phyloP scores from a whole-genome alignment of 2,797 vertebrate genomes.

The Vireo griseus region DNA sequence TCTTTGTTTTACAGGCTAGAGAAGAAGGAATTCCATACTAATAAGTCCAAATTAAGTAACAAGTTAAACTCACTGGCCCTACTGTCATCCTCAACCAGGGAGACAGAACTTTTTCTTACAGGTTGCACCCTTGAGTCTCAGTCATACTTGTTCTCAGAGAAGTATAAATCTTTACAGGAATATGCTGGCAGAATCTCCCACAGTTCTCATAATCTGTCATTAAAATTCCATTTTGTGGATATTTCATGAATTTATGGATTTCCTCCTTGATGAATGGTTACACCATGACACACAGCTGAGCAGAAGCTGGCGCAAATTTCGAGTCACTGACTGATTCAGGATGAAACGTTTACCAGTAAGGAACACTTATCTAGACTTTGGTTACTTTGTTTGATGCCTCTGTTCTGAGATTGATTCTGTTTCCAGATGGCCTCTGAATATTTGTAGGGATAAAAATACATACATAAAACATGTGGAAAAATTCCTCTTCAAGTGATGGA shows the following conservation, averaged over 20 bases:
- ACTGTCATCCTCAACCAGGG: not conserved
- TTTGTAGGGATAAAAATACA: not conserved
- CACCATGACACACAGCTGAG: not conserved
- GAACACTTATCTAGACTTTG: not conserved
- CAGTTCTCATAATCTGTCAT: not conserved
- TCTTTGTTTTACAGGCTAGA: not conserved
- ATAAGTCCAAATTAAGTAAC: not conserved
- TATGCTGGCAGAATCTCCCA: not conserved
- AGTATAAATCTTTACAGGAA: not conserved
- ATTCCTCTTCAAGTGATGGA: not conserved
- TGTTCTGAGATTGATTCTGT: not conserved
- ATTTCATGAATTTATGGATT: not conserved
- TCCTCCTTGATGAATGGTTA: not conserved
- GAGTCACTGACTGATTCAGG: not conserved
- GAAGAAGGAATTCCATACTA: not conserved
- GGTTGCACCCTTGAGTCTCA: not conserved
- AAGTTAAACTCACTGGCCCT: not conserved
- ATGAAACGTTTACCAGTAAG: not conserved
- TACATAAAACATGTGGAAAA: not conserved
- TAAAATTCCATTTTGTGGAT: not conserved
- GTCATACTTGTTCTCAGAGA: not conserved
- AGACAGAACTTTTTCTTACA: not conserved
- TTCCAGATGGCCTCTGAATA: not conserved
- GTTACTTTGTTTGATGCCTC: not conserved
- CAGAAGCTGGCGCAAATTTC: not conserved